Base-by-base conservation (phyloP, 2,113 vertebrate species). In the Zapus hudsonius region DNA sequence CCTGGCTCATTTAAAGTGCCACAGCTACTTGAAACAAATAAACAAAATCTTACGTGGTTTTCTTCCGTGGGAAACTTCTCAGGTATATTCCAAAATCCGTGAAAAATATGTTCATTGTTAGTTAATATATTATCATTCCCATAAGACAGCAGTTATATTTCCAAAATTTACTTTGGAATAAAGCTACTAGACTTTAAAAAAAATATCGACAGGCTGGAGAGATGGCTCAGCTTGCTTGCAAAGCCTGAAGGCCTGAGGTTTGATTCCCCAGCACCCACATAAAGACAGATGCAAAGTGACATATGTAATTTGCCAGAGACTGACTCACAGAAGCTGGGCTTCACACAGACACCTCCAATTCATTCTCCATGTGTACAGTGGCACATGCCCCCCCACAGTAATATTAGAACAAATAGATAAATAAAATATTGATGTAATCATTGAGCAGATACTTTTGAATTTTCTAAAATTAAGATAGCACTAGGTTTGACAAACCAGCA, bases 1-100 rank as follows among this genome's bases (percentile, higher is more conserved):
- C 19, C 12, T 47, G 38, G 23, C 55, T 94, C 79, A 52, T 91
- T 96, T 72, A 91, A 90, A 91, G 94, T 79, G 22, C 25, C 74
- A 87, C 74, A 17, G 6, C 25, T 29, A 72, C n/a, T 91, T 57
- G 78, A 93, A 94, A 90, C 66, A 86, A 52, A 52, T 15, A 52
- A 52, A 47, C 52, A 89, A 78, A 90, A 85, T 73, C 57, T 52
- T 70, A 6, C 6, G 33, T 42, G 36, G 29, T 87, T 93, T 90
- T 90, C 64, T 63, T 29, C 44, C 72, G 29, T 67, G 84, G 80
- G 75, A 89, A 89, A 85, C 15, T 84, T 94, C 40, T 38, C 27
- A 38, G 31, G 66, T 72, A 55, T 75, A 85, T 66, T 90, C 66
- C 31, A 70, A 91, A 89, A 52, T 80, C 63, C 52, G 57, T 59